Evolutionary conservation across 2,797 vertebrate species (phyloP).

Genomic region (Eupleurogrammus muticus): DNA sequence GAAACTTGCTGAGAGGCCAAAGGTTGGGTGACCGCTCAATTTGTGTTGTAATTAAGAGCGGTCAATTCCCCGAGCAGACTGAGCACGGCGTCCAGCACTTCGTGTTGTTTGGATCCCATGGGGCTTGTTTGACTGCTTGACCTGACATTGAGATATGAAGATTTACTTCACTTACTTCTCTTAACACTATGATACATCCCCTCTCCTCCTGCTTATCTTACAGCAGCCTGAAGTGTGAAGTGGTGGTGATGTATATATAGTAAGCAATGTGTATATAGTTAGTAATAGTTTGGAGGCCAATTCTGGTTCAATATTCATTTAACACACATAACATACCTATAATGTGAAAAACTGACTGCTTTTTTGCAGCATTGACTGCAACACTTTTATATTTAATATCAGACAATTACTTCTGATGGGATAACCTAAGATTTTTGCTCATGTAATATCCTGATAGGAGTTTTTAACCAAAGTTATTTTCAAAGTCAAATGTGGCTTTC

Average conservation of each 20-base stretch:
- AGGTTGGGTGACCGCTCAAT: slow-evolving; percentile 59
- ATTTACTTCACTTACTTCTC: slow-evolving; percentile 21
- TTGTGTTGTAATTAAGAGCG: slow-evolving; percentile 43
- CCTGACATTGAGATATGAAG: slow-evolving; percentile 50
- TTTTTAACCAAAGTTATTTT: too few species aligned
- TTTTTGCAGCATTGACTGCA: too few species aligned
- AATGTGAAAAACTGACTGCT: too few species aligned
- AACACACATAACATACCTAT: too few species aligned
- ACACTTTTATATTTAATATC: too few species aligned
- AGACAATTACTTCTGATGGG: too few species aligned
- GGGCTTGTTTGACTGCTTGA: slow-evolving; percentile 61
- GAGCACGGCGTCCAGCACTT: slow-evolving; percentile 18
- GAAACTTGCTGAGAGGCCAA: slow-evolving; percentile 51
- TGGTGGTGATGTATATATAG: not conserved
- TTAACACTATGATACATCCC: slow-evolving; percentile 22
- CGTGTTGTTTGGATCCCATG: slow-evolving; percentile 27
- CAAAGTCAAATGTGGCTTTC: too few species aligned
- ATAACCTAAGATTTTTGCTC: too few species aligned
- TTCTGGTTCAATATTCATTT: too few species aligned
- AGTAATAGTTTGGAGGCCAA: too few species aligned
- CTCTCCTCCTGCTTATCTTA: slow-evolving; percentile 17
- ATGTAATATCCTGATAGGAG: too few species aligned
- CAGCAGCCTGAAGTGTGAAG: not conserved
- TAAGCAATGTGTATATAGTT: too few species aligned
- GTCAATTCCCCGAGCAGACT: slow-evolving; percentile 42